These are phyloP conservation scores for Psammodynastes pulverulentus DNA, from an alignment of 2,113 vertebrate species.

Conservation along the genomic window DNA sequence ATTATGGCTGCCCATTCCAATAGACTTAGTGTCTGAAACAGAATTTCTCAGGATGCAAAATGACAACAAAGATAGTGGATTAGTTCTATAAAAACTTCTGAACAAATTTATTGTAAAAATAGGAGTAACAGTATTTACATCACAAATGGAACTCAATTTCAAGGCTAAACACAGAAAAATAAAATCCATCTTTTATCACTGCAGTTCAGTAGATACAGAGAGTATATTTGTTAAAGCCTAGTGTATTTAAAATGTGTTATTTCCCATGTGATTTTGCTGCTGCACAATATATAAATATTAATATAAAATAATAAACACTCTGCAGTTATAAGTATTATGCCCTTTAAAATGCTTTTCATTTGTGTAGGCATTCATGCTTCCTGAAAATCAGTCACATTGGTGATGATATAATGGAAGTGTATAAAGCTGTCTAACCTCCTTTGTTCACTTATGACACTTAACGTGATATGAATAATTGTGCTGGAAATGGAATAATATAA, in stretches of 20 bases:
- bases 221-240: neutral
- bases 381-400: neutral
- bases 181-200: neutral
- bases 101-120: neutral
- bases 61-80: neutral
- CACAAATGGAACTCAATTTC: neutral
- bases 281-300: slow-evolving; percentile 1
- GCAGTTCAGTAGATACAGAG: neutral
- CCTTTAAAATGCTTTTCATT: slow-evolving; percentile 31
- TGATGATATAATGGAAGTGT: slow-evolving; percentile 17
- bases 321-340: neutral
- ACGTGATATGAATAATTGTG: slow-evolving; percentile 53
- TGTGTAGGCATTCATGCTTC: neutral
- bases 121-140: neutral
- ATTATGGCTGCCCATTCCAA: neutral
- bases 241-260: neutral
- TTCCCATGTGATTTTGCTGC: neutral
- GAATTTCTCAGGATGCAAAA: neutral
- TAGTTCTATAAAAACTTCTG: neutral
- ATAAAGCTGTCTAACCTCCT: neutral
- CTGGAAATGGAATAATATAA: slow-evolving; percentile 53
- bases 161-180: neutral
- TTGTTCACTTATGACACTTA: slow-evolving; percentile 35
- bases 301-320: neutral
- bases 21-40: neutral